Evolutionary conservation across 2,113 vertebrate genomes (phyloP).

Genomic region (Sander lucioperca): DNA sequence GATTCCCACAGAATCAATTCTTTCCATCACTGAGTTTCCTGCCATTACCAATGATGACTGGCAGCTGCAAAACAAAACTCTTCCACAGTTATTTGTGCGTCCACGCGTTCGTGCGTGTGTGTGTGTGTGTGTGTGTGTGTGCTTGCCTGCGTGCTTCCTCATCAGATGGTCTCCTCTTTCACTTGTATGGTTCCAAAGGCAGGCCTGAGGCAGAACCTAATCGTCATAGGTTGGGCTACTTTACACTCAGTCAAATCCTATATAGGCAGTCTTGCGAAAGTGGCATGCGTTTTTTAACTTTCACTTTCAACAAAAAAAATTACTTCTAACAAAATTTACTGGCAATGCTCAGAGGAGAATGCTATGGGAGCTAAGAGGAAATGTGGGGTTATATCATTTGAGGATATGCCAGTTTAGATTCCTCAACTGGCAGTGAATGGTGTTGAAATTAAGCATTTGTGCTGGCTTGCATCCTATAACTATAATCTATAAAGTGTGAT

Average conservation of each 20-base stretch:
- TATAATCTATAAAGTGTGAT: conserved; percentile 53
- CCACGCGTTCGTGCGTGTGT: too few relatives aligned
- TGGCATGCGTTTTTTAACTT: conserved; percentile 58
- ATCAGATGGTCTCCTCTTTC: conserved; percentile 64
- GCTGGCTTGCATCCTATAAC: conserved; percentile 37
- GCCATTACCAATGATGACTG: conserved; percentile 44
- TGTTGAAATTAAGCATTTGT: conserved; percentile 45
- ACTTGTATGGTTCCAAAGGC: conserved; percentile 48
- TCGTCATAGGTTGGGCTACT: conserved; percentile 68
- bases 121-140: neutral
- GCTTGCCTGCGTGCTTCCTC: neutral
- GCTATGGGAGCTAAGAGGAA: conserved; percentile 28
- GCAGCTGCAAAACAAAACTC: conserved; percentile 64
- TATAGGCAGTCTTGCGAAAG: conserved; percentile 21
- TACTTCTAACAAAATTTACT: conserved; percentile 41
- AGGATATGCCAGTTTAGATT: conserved; percentile 53
- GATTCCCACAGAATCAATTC: conserved; percentile 59
- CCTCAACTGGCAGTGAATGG: conserved; percentile 37
- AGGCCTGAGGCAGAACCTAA: conserved; percentile 68
- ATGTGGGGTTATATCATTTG: conserved; percentile 37
- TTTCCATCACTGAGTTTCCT: conserved; percentile 10
- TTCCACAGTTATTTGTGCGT: conserved; percentile 18
- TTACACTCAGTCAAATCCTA: conserved; percentile 62
- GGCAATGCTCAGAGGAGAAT: conserved; percentile 25
- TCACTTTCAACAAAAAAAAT: conserved; percentile 43